Evolutionary conservation across 2,888 invertebrate species (phyloP).

Genomic region (Rhaphigaster nebulosa): DNA sequence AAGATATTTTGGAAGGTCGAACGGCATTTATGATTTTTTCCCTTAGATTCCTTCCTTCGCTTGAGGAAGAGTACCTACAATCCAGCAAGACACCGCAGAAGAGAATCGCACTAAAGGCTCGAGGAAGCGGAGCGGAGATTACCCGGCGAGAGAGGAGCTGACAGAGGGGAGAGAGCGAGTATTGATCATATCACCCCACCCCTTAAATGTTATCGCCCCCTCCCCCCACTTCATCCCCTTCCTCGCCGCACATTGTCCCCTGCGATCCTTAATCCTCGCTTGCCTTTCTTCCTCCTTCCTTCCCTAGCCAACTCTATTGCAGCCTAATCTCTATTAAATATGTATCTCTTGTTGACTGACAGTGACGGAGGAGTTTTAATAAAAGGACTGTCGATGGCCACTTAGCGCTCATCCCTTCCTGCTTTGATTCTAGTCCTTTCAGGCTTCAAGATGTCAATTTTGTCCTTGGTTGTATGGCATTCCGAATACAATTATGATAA

Average conservation of each 20-base stretch:
- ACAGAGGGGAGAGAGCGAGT: background rate
- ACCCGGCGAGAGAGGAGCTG: background rate
- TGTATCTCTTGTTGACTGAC: constrained; percentile 42
- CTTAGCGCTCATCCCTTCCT: background rate
- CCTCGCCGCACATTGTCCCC: constrained; percentile 32
- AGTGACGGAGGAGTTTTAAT: constrained; percentile 38
- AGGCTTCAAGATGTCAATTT: background rate
- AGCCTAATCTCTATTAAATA: constrained; percentile 35
- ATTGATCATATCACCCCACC: constrained; percentile 46
- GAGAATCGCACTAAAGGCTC: background rate
- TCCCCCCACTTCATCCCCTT: constrained; percentile 22
- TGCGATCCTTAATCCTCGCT: constrained; percentile 1
- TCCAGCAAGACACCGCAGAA: background rate
- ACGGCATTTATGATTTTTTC: background rate
- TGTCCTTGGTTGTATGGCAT: background rate
- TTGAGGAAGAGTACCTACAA: background rate
- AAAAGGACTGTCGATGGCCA: background rate
- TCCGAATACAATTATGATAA: background rate
- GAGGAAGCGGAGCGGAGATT: background rate
- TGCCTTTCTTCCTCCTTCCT: background rate
- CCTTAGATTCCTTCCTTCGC: background rate
- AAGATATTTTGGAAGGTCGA: background rate
- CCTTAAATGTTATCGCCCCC: constrained; percentile 10
- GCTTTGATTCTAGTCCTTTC: background rate
- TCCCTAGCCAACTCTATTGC: background rate